Evolutionary conservation across 1,140 invertebrate species (phyloP), one percentile per base, ranked within the genome.

Genomic region (Aphaenogaster floridana): DNA sequence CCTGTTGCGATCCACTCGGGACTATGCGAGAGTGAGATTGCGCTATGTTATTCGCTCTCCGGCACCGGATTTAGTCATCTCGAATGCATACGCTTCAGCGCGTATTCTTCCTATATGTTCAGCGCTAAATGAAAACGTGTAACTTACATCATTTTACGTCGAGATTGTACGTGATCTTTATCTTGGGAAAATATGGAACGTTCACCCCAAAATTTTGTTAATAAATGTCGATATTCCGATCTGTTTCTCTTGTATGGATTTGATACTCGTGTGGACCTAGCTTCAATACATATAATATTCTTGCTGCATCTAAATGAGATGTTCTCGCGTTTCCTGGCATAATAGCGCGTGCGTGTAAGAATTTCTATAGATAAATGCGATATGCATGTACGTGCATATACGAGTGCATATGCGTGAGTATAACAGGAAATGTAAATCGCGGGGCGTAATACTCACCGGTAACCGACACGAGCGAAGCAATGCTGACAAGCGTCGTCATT

Each of bases 1-100:
- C 90, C 90, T 91, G 90, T 91, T 91, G 90, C 89, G 13, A 90
- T 36, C 17, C 34, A 21, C 68, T 52, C 59, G 77, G 36, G 63
- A 74, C 36, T 63, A 63, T 78, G 45, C 36, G 66, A 72, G 17
- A 50, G 59, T 48, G 48, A 79, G n/a, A 45, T 50, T 52, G 84
- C 54, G 36, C 17, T 34, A 21, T 13, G 21, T 52, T 68, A 61
- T 79, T 54, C 28, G 48, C 21, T 61, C 61, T n/a, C 86, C 54
- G 79, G n/a, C 59, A 6, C 21, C 54, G 52, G 39, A 15, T 52
- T 77, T 52, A 34, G 36, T n/a, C 59, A n/a, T 50, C 42, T 59
- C 54, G 34, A 54, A 80, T 61, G 6, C 42, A 48, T 79, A 71
- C 39, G 52, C 17, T 45, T 57, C 57, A 11, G 42, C 80, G 52